Conservation (phyloP, 1,140 invertebrate genomes). For the Drusus annulatus region DNA sequence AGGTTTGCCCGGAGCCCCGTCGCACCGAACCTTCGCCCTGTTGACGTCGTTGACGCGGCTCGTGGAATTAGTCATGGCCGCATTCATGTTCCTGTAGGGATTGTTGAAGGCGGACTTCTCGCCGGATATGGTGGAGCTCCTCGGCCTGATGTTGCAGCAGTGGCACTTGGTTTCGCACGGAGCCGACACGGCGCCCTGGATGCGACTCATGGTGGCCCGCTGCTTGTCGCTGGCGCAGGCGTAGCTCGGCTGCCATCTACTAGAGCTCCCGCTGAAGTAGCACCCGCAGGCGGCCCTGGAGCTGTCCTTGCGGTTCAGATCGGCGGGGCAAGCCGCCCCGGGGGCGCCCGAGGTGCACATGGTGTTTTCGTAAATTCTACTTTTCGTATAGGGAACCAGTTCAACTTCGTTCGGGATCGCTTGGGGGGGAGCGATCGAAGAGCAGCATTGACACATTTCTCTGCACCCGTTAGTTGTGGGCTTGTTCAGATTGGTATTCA, state of each 20-base stretch:
- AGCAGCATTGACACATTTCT: slow-evolving; percentile 32
- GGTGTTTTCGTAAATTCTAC: slow-evolving; percentile 27
- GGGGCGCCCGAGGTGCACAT: slow-evolving; percentile 15
- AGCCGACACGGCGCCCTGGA: neutral
- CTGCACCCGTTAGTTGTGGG: neutral
- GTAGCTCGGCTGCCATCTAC: neutral
- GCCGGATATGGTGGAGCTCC: slow-evolving; percentile 50
- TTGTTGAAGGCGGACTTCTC: slow-evolving; percentile 6
- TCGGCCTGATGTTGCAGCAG: slow-evolving; percentile 45
- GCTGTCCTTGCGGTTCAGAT: neutral
- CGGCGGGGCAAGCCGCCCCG: neutral
- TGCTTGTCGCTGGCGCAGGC: slow-evolving; percentile 18
- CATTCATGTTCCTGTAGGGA: slow-evolving; percentile 14
- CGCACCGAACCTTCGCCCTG: slow-evolving; percentile 32
- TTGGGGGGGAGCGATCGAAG: neutral
- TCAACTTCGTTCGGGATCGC: neutral
- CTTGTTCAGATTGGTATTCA: slow-evolving; percentile 28
- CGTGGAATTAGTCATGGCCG: slow-evolving; percentile 23
- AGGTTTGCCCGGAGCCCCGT: slow-evolving; percentile 8
- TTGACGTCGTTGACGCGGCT: slow-evolving; percentile 45
- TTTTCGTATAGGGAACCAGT: neutral
- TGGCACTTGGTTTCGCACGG: slow-evolving; percentile 35
- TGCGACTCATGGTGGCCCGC: neutral
- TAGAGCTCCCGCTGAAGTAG: neutral
- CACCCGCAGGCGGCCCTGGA: slow-evolving; percentile 40